Percentiles rank a stretch among this genome's conserved stretches.
Conservation (phyloP, 2,888 invertebrate species). For the Eupithecia exiguata region DNA sequence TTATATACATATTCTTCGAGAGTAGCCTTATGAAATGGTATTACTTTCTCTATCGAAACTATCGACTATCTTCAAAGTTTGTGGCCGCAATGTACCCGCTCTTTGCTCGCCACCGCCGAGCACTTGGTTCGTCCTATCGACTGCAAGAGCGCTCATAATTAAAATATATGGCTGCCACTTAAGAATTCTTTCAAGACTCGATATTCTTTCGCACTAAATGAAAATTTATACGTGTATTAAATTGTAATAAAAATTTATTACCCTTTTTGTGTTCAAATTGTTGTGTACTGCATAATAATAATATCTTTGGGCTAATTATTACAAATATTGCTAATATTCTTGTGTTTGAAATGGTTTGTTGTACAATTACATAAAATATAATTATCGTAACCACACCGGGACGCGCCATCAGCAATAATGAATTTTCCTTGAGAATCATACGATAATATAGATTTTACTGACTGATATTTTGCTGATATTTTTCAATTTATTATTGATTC, state of each 20-base stretch:
- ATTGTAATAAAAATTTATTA: slow-evolving; percentile 61
- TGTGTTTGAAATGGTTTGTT: background rate
- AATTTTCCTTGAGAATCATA: background rate
- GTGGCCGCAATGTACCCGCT: slow-evolving; percentile 22
- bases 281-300: slow-evolving; percentile 16
- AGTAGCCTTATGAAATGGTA: background rate
- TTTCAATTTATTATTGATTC: background rate
- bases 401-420: background rate
- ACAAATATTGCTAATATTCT: background rate
- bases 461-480: background rate
- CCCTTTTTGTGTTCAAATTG: slow-evolving; percentile 38
- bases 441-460: background rate
- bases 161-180: slow-evolving; percentile 77
- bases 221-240: slow-evolving; percentile 62
- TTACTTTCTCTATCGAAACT: background rate
- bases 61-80: background rate
- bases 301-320: slow-evolving; percentile 18
- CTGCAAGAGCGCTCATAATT: slow-evolving; percentile 74
- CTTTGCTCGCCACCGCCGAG: slow-evolving; percentile 35
- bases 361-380: background rate
- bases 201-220: slow-evolving; percentile 65
- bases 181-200: slow-evolving; percentile 67
- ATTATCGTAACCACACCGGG: background rate
- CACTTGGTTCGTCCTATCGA: slow-evolving; percentile 63
- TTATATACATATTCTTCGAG: no score